phyloP scores from a whole-genome alignment of 2,888 invertebrate genomes.

The Eucriotettix oculatus region DNA sequence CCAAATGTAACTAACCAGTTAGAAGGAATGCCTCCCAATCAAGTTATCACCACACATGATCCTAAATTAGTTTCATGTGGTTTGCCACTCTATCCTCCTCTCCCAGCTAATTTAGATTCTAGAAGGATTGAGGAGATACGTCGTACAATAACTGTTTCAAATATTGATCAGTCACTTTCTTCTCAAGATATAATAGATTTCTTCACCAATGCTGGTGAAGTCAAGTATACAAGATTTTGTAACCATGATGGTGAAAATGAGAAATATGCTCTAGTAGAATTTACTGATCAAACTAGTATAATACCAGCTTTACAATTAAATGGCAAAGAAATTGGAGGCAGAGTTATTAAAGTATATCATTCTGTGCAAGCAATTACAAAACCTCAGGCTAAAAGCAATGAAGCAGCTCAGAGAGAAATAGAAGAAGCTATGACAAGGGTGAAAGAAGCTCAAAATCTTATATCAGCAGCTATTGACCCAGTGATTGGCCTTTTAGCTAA shows the following conservation, averaged over 20 bases:
- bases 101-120: constrained; percentile 75
- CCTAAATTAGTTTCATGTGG: constrained; percentile 68
- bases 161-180: constrained; percentile 50
- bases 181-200: constrained; percentile 78
- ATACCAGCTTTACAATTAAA: constrained; percentile 74
- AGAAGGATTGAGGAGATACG: constrained; percentile 90
- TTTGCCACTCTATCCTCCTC: constrained; percentile 77
- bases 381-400: constrained; percentile 88
- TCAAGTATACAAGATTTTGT: constrained; percentile 87
- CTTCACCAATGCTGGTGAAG: constrained; percentile 76
- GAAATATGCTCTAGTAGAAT: constrained; percentile 79
- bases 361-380: constrained; percentile 82
- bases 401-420: constrained; percentile 87
- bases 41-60: constrained; percentile 78
- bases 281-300: constrained; percentile 79
- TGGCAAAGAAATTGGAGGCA: constrained; percentile 58
- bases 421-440: constrained; percentile 95
- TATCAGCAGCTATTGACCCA: constrained; percentile 85
- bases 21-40: constrained; percentile 66
- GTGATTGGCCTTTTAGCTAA: constrained; percentile 75
- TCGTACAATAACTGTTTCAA: constrained; percentile 74
- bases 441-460: constrained; percentile 87
- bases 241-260: constrained; percentile 61
- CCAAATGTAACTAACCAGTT: constrained; percentile 78
- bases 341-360: constrained; percentile 57